Conservation (phyloP, 2,888 invertebrate genomes). For the Ormyrus labotus region DNA sequence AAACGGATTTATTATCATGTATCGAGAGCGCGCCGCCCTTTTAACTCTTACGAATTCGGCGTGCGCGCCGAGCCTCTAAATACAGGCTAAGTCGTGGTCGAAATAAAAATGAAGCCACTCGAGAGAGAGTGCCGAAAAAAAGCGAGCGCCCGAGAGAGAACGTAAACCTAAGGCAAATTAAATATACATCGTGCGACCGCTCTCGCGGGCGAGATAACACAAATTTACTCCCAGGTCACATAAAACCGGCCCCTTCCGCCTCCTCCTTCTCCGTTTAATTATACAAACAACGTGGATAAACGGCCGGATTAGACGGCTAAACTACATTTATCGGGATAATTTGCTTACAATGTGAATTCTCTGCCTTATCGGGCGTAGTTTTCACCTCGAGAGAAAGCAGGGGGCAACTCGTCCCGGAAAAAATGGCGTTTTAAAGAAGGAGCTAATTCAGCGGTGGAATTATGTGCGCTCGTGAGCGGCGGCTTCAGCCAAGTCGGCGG, state of each 20-base stretch:
- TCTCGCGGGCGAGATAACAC: not conserved
- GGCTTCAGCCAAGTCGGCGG: constrained; percentile 3
- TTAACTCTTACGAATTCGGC: constrained; percentile 30
- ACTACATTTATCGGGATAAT: too few species aligned
- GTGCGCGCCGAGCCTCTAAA: constrained; percentile 16
- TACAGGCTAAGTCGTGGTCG: constrained; percentile 1
- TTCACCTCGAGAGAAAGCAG: not conserved
- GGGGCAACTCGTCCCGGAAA: constrained; percentile 6
- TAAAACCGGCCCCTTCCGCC: not conserved
- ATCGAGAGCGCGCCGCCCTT: constrained; percentile 4
- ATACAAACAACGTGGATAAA: not conserved
- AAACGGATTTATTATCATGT: not conserved
- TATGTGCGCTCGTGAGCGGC: not conserved
- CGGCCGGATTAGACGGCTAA: too few species aligned
- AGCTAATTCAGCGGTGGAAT: too few species aligned
- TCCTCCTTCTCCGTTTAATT: not conserved
- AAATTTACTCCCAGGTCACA: constrained; percentile 21
- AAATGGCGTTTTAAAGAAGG: not conserved
- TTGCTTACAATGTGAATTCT: too few species aligned
- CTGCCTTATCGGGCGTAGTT: not conserved
- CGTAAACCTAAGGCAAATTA: not conserved
- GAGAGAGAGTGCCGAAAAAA: too few species aligned
- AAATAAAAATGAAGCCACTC: constrained; percentile 30
- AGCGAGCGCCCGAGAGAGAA: too few species aligned
- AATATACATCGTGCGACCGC: not conserved